A percentile compares a stretch with the other conserved stretches of the same genome.
Evolutionary conservation across 2,888 invertebrate genomes (phyloP).

Genomic region (Molanna angustata): DNA sequence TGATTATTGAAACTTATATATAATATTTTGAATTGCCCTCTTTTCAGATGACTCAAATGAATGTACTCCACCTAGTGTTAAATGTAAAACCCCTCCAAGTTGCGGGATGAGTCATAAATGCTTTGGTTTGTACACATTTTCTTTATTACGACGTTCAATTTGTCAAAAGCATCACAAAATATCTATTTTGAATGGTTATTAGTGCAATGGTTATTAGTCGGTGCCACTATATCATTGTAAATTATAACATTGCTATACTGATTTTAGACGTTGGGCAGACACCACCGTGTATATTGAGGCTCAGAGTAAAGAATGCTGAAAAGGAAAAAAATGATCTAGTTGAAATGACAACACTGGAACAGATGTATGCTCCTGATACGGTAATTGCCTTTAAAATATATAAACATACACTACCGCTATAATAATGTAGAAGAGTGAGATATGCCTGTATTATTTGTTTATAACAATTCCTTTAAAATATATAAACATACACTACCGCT

Average conservation of each 20-base stretch:
- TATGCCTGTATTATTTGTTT: no score
- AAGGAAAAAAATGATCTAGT: conserved; percentile 54
- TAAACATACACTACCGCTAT: no score
- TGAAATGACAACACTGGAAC: conserved; percentile 60
- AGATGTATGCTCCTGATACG: conserved; percentile 48
- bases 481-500: no score
- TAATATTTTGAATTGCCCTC: no score
- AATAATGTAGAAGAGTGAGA: no score
- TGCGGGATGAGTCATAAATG: conserved; percentile 51
- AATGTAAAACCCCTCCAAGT: conserved; percentile 18
- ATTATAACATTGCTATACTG: neutral
- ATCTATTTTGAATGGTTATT: neutral
- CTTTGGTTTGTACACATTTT: conserved; percentile 38
- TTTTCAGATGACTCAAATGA: conserved; percentile 39
- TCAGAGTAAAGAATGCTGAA: conserved; percentile 50
- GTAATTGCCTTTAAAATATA: no score
- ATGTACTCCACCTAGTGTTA: conserved; percentile 28
- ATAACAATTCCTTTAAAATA: no score
- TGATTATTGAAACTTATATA: no score
- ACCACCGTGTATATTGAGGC: conserved; percentile 47
- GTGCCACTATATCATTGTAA: no score
- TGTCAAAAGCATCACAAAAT: neutral
- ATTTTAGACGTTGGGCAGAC: conserved; percentile 38
- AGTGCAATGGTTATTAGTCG: neutral
- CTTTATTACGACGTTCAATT: neutral